Evolutionary conservation across 2,113 vertebrate species (phyloP).

Genomic region (Dunckerocampus dactyliophorus): DNA sequence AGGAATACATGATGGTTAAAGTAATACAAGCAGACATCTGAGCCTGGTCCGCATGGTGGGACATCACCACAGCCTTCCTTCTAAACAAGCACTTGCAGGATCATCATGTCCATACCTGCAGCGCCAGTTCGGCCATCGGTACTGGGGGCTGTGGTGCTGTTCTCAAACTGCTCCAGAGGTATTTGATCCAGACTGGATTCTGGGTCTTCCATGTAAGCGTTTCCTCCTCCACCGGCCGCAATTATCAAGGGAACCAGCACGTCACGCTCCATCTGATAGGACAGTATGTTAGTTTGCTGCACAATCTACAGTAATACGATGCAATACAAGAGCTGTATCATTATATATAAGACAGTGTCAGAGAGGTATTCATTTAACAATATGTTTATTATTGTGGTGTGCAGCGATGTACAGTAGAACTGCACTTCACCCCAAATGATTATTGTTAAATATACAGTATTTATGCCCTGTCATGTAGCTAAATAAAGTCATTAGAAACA

Average conservation of each 20-base stretch:
- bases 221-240: constrained; percentile 88
- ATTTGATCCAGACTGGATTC: constrained; percentile 65
- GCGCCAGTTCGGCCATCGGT: constrained; percentile 76
- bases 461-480: no score
- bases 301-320: no score
- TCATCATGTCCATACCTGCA: constrained; percentile 62
- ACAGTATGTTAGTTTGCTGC: neutral
- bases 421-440: no score
- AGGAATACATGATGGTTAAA: neutral
- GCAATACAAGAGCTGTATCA: no score
- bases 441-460: no score
- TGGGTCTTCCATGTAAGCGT: constrained; percentile 80
- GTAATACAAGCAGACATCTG: neutral
- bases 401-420: no score
- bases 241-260: constrained; percentile 81
- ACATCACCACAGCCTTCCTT: no score
- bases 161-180: constrained; percentile 80
- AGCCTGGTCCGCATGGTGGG: no score
- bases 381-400: neutral
- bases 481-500: no score
- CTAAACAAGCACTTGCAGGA: no score
- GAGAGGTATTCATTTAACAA: neutral
- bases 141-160: constrained; percentile 69
- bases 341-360: neutral
- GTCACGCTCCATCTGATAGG: constrained; percentile 71